Evolutionary conservation across 2,113 vertebrate species (phyloP), one percentile per base, ranked within the genome.

Genomic region (Antechinus flavipes): DNA sequence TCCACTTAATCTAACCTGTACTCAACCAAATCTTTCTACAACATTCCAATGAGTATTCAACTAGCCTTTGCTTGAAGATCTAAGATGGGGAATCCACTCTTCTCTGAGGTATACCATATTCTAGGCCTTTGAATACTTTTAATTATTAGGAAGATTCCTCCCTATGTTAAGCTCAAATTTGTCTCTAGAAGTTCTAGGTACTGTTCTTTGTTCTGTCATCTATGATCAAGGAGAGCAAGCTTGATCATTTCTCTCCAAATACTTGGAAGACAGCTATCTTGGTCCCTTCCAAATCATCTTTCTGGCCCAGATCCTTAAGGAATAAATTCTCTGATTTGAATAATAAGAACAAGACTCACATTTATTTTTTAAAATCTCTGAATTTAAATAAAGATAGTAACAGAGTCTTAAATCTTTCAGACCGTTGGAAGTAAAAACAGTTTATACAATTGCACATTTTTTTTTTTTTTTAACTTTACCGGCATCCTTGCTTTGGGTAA

Each of bases 401-500:
- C n/a, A 84, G 1, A 42, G 7, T 84, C 68, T 2, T 84, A 8
- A 42, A 42, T 42, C 42, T 24, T 25, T 19, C 49, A 90, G 53
- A 35, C 92, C 10, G 6, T 0, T 30, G 16, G 47, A 30, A 6
- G n/a, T 61, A 49, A 12, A 3, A 26, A 42, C 49, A 50, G 53
- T 11, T 14, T n/a, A 14, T 25, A 47, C n/a, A 24, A n/a, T 54
- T 1, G 0, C 0, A 93, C 9, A 95, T 50, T 30, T 68, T 94
- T 61, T 50, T 30, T 68, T 94, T 61, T 50, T 50, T 50, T 50
- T 49, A 49, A 50, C 93, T 97, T 99, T 98, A 99, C 99, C 99
- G 0, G 93, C 95, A 55, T 99, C 98, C 98, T 99, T 99, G 97
- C 96, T 98, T 91, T 98, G 98, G 58, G 98, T 95, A 94, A 96